Percentiles rank a stretch among this genome's conserved stretches.
phyloP scores from a whole-genome alignment of 30 jellyfish, hydroid and myxozoan species.

The Nemopilema nomurai region DNA sequence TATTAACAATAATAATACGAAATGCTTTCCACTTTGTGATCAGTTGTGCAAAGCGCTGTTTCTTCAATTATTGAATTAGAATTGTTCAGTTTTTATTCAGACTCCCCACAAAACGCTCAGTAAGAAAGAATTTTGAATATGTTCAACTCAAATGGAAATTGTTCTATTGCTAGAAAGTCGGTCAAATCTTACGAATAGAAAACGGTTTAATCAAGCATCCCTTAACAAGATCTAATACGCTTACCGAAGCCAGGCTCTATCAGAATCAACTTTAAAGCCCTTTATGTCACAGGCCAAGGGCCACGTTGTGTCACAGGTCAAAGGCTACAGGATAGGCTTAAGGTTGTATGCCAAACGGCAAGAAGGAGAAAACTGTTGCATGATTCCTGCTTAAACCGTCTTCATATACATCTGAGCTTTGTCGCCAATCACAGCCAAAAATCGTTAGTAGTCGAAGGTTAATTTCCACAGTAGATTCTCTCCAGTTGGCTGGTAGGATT shows the following conservation, averaged over 20 bases:
- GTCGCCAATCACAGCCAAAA: too few species aligned
- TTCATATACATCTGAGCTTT: too few species aligned
- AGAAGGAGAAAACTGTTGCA: too few species aligned
- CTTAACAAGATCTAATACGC: constrained; percentile 5
- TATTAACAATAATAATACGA: constrained; percentile 63
- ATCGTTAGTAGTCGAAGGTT: too few species aligned
- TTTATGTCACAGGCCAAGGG: not conserved
- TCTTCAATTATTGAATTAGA: constrained; percentile 38
- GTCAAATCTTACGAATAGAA: not conserved
- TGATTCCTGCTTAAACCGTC: too few species aligned
- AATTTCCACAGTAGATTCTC: too few species aligned
- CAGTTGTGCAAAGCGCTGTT: constrained; percentile 55
- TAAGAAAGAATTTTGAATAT: constrained; percentile 38
- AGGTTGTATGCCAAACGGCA: too few species aligned
- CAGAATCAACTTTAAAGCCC: too few species aligned
- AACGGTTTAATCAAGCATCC: not conserved
- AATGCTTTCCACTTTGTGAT: constrained; percentile 15
- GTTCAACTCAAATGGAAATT: constrained; percentile 25
- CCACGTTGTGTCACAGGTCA: not conserved
- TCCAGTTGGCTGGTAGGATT: too few species aligned
- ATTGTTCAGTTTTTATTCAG: constrained; percentile 17
- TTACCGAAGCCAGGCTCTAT: not conserved
- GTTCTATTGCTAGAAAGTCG: constrained; percentile 36
- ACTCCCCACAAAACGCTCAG: constrained; percentile 36
- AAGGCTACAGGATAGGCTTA: not conserved